These are phyloP conservation scores for Orientallactaga bullata DNA, from an alignment of 2,113 vertebrate species.

Conservation along the genomic window DNA sequence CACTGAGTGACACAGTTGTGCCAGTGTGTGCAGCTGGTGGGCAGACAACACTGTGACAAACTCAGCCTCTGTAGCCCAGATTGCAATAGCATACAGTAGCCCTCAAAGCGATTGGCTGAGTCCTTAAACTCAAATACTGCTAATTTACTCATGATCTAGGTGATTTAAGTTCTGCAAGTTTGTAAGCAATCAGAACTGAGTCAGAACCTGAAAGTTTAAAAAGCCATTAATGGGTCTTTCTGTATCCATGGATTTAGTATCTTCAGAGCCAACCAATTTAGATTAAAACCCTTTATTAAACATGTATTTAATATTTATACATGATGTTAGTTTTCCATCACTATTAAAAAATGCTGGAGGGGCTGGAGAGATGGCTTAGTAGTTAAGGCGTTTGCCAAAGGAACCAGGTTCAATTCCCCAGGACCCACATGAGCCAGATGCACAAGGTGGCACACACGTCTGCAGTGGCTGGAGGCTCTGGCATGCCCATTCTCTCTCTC, in stretches of 20 bases:
- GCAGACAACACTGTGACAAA: not conserved
- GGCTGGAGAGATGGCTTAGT: too few relatives aligned
- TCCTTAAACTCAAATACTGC: not conserved
- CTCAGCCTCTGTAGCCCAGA: not conserved
- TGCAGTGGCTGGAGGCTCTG: too few relatives aligned
- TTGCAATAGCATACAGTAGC: not conserved
- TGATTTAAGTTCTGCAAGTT: not conserved
- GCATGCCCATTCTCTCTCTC: too few relatives aligned
- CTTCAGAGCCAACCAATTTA: not conserved
- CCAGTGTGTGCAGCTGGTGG: not conserved
- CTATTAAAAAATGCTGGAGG: too few relatives aligned
- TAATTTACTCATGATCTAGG: not conserved
- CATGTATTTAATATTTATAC: too few relatives aligned
- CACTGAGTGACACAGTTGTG: not conserved
- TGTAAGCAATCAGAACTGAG: constrained; percentile 42
- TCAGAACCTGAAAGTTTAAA: not conserved
- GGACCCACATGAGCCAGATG: too few relatives aligned
- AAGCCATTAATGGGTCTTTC: not conserved
- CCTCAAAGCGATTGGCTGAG: not conserved
- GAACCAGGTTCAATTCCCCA: too few relatives aligned
- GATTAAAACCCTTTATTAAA: not conserved
- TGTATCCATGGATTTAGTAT: not conserved
- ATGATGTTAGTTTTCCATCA: too few relatives aligned
- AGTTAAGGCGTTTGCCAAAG: too few relatives aligned
- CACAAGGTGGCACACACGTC: too few relatives aligned